These are phyloP conservation scores for Mus spretus DNA, from an alignment of 2,797 vertebrate genomes.

Conservation along the genomic window DNA sequence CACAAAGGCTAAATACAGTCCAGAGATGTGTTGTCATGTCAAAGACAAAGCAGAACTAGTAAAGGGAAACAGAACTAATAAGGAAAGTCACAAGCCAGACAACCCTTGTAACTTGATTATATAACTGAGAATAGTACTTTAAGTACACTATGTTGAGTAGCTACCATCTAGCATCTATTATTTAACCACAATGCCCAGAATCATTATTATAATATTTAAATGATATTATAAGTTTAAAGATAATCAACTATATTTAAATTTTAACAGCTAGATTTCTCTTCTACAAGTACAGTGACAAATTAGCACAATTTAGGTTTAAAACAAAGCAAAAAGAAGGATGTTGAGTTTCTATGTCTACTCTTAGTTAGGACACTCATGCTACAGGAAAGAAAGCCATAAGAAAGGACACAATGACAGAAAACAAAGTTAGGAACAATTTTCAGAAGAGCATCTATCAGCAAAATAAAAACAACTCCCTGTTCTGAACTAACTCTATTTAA, in stretches of 20 bases:
- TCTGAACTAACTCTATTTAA: background rate
- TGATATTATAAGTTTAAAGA: slow-evolving; percentile 56
- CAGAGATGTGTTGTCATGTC: slow-evolving; percentile 18
- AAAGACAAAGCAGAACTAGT: slow-evolving; percentile 34
- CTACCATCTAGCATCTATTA: slow-evolving; percentile 70
- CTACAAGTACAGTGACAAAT: background rate
- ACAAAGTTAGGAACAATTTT: slow-evolving; percentile 48
- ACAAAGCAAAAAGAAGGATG: background rate
- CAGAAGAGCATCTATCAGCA: background rate
- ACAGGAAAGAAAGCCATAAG: background rate
- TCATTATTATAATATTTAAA: slow-evolving; percentile 70
- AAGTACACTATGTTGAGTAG: slow-evolving; percentile 68
- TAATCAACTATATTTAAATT: background rate
- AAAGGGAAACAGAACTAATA: slow-evolving; percentile 28
- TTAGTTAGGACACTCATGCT: background rate
- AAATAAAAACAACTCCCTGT: background rate
- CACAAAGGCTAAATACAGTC: background rate
- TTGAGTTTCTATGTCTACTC: slow-evolving; percentile 16
- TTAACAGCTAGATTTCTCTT: slow-evolving; percentile 23
- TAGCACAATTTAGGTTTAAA: slow-evolving; percentile 31
- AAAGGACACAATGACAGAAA: slow-evolving; percentile 24
- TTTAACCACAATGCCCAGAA: slow-evolving; percentile 74
- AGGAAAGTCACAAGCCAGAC: slow-evolving; percentile 55
- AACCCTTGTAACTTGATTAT: slow-evolving; percentile 77
- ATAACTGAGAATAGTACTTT: slow-evolving; percentile 66